A percentile compares a stretch with the other conserved stretches of the same genome.
Evolutionary conservation across 2,888 invertebrate species (phyloP).

Genomic region (Drosophila pseudotalamancana): DNA sequence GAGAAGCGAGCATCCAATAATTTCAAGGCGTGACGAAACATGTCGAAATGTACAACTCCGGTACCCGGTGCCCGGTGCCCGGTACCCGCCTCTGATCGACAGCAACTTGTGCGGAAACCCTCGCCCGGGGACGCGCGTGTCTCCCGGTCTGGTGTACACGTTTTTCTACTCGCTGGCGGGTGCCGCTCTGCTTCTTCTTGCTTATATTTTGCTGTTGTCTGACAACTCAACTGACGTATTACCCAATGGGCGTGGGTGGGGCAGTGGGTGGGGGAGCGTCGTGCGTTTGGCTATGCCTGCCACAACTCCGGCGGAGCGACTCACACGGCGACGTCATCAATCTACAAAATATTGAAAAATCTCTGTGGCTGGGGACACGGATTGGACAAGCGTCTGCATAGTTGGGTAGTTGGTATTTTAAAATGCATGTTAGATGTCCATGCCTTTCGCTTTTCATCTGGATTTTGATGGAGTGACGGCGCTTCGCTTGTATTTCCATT

Average conservation of each 20-base stretch:
- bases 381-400: conserved; percentile 13
- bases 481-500: conserved; percentile 52
- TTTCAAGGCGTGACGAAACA: conserved; percentile 71
- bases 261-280: conserved; percentile 22
- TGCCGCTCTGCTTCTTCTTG: conserved; percentile 11
- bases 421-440: conserved; percentile 62
- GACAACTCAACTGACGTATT: conserved; percentile 75
- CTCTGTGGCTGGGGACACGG: conserved; percentile 32
- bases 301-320: conserved; percentile 39
- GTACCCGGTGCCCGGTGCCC: conserved; percentile 49
- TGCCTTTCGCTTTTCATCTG: conserved; percentile 70
- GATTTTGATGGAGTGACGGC: conserved; percentile 58
- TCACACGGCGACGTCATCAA: conserved; percentile 62
- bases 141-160: conserved; percentile 41
- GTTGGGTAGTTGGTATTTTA: conserved; percentile 50
- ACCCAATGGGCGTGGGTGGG: conserved; percentile 29
- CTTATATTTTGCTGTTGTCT: conserved; percentile 30
- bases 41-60: conserved; percentile 61
- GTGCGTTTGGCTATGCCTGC: conserved; percentile 70
- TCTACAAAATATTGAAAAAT: conserved; percentile 61
- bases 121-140: conserved; percentile 42
- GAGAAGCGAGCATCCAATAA: conserved; percentile 54
- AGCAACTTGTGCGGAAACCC: conserved; percentile 75
- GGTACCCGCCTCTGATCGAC: conserved; percentile 59
- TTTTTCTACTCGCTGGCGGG: conserved; percentile 50